Base-by-base conservation (phyloP, 2,888 invertebrate genomes). In the Athrips mouffetella region DNA sequence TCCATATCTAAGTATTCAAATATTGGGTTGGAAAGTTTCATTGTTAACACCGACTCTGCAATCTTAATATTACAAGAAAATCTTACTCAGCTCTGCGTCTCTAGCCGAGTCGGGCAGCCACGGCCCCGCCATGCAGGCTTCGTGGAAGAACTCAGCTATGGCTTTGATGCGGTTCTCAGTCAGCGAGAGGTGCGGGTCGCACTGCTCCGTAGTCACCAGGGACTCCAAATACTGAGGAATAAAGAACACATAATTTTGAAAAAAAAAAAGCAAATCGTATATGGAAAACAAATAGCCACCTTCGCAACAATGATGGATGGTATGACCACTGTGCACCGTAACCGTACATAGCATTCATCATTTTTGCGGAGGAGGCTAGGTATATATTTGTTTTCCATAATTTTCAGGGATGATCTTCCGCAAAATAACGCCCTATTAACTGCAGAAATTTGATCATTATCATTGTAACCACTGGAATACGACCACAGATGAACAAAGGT, bases 121-220 rank as follows among this genome's bases (percentile, higher is more conserved):
- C 0, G 92, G 91, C 0, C 97, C 97, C 0, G 97, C 94, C 57
- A 95, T 94, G 73, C 98, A 98, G 20, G 96, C 94, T 13, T 90
- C 84, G 2, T 91, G 90, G 77, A 98, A 98, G 83, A 91, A 96
- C 40, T 90, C 84, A 0, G 95, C 91, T 0, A 94, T 90, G 0
- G 94, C 91, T 50, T 91, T 91, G 13, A 97, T 90, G 29, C 93
- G 90, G 70, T 97, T 94, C 76, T 95, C 95, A 0, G 91, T 89
- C n/a, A 94, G 71, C 0, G 94, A 92, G 30, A 93, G 71, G 0
- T 83, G 89, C 0, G 92, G 89, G 61, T 94, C 92, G 63, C 97
- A 96, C 0, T 90, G 89, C 49, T 91, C 90, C 2, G 91, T 88
- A n/a, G 96, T 91, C 29, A 94, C 85, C 5, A 92, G 84, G 0